Evolutionary conservation across 2,888 invertebrate species (phyloP), one percentile per base, ranked within the genome.

Genomic region (Cryptophagus acutangulus): DNA sequence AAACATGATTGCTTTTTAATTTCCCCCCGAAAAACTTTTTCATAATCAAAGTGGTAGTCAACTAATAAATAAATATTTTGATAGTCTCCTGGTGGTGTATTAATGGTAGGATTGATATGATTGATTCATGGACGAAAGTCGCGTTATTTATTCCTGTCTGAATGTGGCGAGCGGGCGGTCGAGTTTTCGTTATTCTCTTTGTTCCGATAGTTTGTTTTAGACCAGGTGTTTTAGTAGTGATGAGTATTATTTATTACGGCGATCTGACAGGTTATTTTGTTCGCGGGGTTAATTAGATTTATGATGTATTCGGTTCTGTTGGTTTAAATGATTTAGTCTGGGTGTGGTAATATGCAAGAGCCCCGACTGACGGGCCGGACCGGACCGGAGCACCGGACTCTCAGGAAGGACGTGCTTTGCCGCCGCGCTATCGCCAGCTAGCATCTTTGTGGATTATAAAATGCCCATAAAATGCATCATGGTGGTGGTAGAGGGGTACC

Each of bases 281-380:
- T 62, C 57, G 58, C 57, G 58, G 63, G 62, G 63, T 63, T 66
- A 66, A 66, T 66, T 66, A 65, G 62, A 66, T 66, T 66, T 66
- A 66, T 63, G 65, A 63, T 62, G 62, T 57, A 58, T 60, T 59
- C 58, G 54, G 60, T 54, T 59, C 40, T 59, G 62, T 64, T 58
- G 58, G 59, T 61, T 59, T 59, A 58, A 59, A 59, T 56, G 57
- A 59, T 65, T 59, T 55, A 54, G 51, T 49, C 45, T 56, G 58
- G 55, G 58, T 55, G 57, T 54, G 55, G 57, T 50, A 51, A 48
- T 40, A 38, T 30, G 30, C 35, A 40, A 40, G 33, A 42, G 38
- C 35, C 17, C 12, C 17, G 14, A 38, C 35, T 38, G 38, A 20
- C 40, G 30, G 37, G 20, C 31, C 31, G n/a, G n/a, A n/a, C n/a